Base-by-base conservation (phyloP, 2,888 invertebrate species). In the Aleiodes testaceus region DNA sequence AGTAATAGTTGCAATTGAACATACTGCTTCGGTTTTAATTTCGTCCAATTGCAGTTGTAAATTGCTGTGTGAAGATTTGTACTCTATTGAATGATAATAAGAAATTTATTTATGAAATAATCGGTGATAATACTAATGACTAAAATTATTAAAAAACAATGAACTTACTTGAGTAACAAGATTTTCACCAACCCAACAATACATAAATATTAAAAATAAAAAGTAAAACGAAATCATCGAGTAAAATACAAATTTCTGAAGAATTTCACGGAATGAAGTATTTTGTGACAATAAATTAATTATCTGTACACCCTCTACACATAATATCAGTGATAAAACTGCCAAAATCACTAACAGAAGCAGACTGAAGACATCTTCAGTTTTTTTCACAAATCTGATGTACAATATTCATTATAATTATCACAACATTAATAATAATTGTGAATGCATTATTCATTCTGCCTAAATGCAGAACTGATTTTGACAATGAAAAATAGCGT, bases 151-250 rank as follows among this genome's bases (percentile, higher is more conserved):
- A 9, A 7, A 20, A 45, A 44, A 22, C 22, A 22, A 3, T 22
- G 22, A 44, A 45, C 45, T 45, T 12, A 63, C 63, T 44, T 44
- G 63, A 18, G 44, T 63, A 11, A 44, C 44, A 18, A 63, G 63
- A 44, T 44, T 63, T 16, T 63, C 63, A 12, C 63, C 63, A n/a
- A 63, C 45, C 63, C 63, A 63, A 12, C 18, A 63, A 45, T 63
- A 63, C 3, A 63, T 12, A 20, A 63, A 63, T 20, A 63, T 63
- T 11, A 63, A 16, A 14, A 63, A 44, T n/a, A 44, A 63, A 22
- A 42, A 44, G 16, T 44, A 63, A 44, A 12, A 18, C 18, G 44
- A 63, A 20, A 12, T 12, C n/a, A 1, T 20, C 45, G 9, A 18
- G 44, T 20, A 44, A 44, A 16, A 63, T 16, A 7, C 12, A 44